Evolutionary conservation across 1,140 invertebrate species (phyloP).

Genomic region (Drosophila nannoptera): DNA sequence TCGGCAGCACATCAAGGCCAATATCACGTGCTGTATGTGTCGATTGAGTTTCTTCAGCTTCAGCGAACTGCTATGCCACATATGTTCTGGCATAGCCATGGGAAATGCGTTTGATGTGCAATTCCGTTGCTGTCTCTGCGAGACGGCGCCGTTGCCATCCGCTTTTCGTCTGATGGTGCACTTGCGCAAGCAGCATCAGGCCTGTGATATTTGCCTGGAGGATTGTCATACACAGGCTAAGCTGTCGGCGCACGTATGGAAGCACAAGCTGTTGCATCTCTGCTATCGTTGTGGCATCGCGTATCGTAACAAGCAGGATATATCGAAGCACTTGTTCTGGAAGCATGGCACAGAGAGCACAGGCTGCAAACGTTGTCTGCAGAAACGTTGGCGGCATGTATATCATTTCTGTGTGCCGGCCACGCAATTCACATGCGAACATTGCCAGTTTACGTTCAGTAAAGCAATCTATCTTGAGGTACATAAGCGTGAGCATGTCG

Average conservation of each 20-base stretch:
- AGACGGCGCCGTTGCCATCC: slow-evolving; percentile 86
- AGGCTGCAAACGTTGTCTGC: slow-evolving; percentile 89
- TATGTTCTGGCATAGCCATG: slow-evolving; percentile 87
- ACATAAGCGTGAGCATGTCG: slow-evolving; percentile 87
- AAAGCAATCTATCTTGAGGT: slow-evolving; percentile 89
- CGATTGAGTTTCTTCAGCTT: slow-evolving; percentile 91
- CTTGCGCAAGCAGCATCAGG: slow-evolving; percentile 88
- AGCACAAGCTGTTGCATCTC: slow-evolving; percentile 90
- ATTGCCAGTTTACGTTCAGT: slow-evolving; percentile 87
- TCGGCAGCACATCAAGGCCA: slow-evolving; percentile 90
- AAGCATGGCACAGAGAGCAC: slow-evolving; percentile 93
- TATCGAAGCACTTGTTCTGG: slow-evolving; percentile 93
- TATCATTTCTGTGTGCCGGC: slow-evolving; percentile 93
- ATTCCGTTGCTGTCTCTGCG: slow-evolving; percentile 88
- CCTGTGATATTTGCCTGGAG: slow-evolving; percentile 91
- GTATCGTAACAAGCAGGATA: slow-evolving; percentile 91
- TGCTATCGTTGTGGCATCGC: slow-evolving; percentile 92
- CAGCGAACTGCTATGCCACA: slow-evolving; percentile 90
- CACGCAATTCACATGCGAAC: slow-evolving; percentile 87
- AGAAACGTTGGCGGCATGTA: slow-evolving; percentile 93
- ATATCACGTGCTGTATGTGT: slow-evolving; percentile 90
- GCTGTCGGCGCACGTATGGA: slow-evolving; percentile 91
- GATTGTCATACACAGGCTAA: slow-evolving; percentile 85
- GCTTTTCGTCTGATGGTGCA: slow-evolving; percentile 92
- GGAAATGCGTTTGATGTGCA: slow-evolving; percentile 81